Percentiles rank a stretch among this genome's conserved stretches.
Conservation (phyloP, 2,113 vertebrate species). For the Gobiocypris rarus region DNA sequence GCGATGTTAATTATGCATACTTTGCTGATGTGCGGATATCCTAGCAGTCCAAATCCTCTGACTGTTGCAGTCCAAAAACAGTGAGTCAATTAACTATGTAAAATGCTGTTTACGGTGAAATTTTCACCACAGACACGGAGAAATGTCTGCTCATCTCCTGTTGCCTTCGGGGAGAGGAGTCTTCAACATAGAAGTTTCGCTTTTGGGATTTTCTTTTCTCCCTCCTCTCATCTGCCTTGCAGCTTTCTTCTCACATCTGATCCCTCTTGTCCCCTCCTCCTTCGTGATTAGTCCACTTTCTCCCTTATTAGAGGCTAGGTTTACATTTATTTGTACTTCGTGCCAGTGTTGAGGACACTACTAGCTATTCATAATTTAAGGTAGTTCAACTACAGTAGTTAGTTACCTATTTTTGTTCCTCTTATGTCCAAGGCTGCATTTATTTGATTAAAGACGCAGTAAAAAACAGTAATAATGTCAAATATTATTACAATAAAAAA, state of each 20-base stretch:
- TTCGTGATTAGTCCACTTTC: neutral
- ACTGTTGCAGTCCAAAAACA: neutral
- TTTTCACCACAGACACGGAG: neutral
- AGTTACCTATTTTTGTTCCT: too few species aligned
- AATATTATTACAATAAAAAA: too few species aligned
- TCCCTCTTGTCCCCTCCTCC: neutral
- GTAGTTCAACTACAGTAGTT: neutral
- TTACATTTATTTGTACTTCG: neutral
- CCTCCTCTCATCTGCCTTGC: neutral
- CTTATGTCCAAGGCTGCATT: too few species aligned
- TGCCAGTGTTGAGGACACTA: neutral
- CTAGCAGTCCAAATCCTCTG: neutral
- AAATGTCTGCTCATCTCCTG: neutral
- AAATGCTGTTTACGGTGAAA: neutral
- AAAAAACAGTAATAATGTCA: too few species aligned
- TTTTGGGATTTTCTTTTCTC: neutral
- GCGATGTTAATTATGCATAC: conserved; percentile 53
- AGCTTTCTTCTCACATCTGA: conserved; percentile 3
- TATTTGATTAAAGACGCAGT: too few species aligned
- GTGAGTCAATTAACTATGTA: neutral
- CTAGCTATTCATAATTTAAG: neutral
- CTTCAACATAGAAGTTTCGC: neutral
- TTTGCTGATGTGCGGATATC: conserved; percentile 35
- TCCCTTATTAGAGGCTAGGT: neutral
- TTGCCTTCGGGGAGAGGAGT: neutral